These are phyloP conservation scores for Drosophila meridionalis DNA, from an alignment of 2,888 invertebrate genomes.

Conservation along the genomic window DNA sequence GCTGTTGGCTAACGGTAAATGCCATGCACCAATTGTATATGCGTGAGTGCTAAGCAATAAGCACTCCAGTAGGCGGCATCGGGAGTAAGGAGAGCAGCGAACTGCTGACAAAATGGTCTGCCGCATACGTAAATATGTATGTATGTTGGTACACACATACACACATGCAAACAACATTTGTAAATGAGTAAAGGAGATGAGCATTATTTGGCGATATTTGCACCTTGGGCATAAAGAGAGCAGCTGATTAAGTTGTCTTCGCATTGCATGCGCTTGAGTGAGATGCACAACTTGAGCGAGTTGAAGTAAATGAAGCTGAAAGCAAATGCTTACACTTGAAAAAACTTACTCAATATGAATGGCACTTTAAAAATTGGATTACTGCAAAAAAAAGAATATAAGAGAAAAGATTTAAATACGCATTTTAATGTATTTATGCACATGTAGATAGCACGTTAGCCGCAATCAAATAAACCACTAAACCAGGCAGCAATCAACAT, in stretches of 20 bases:
- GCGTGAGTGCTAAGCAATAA: neutral
- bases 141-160: neutral
- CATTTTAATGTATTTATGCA: neutral
- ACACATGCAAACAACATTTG: neutral
- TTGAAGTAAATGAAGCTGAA: neutral
- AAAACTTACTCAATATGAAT: neutral
- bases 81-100: neutral
- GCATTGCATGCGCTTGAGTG: neutral
- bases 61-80: neutral
- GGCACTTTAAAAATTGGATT: neutral
- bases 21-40: neutral
- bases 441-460: neutral
- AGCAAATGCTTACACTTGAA: neutral
- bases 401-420: neutral
- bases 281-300: neutral
- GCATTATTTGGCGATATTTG: neutral
- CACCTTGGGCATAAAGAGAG: neutral
- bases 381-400: neutral
- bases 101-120: neutral
- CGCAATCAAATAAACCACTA: conserved; percentile 21
- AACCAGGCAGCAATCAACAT: conserved; percentile 28
- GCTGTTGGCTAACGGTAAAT: conserved; percentile 2
- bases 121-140: neutral
- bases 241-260: neutral
- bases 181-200: neutral